Base-by-base conservation (phyloP, 1,140 invertebrate genomes). In the Conopomorpha cramerella region DNA sequence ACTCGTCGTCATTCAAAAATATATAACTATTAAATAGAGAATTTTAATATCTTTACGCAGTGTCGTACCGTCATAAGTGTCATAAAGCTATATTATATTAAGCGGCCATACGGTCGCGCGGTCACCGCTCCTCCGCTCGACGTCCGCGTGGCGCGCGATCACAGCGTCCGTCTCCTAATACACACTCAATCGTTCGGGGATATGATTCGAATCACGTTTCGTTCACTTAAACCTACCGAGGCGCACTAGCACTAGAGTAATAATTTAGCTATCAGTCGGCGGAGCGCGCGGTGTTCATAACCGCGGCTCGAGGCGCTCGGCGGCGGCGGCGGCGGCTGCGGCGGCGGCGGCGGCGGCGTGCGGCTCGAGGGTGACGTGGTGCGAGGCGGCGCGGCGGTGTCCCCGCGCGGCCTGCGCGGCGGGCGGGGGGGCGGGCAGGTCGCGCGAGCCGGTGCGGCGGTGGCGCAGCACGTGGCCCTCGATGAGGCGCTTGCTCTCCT, bases 381-480 rank as follows among this genome's bases (percentile, higher is more conserved):
- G 76, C 8, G 68, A 74, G 10, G 72, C 68, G 15, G 67, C 77
- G 10, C 76, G 64, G 47, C 76, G 72, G 60, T 78, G 71, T 2
- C 47, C 30, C 30, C 53, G 45, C 2, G 38, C 34, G 15, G 51
- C 50, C 19, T n/a, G n/a, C n/a, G n/a, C n/a, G n/a, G n/a, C n/a
- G n/a, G n/a, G n/a, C n/a, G n/a, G n/a, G 3, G 60, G 52, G 14
- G 56, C 45, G 43, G 78, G 80, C 33, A 81, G 46, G 50, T 83
- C 82, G 50, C 73, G 77, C 1, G 81, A 82, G 49, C 79, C 77
- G 13, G 81, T 83, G 39, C 82, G 63, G 2, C 82, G 73, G 62
- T 83, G 82, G 2, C 82, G 66, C 30, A 83, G 46, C 32, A 80
- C 80, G 38, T 70, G 81, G 26, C 72, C 67, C 28, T 76, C 73